These are phyloP conservation scores for Atlantisia rogersi DNA, from an alignment of 2,113 vertebrate genomes.

Conservation along the genomic window DNA sequence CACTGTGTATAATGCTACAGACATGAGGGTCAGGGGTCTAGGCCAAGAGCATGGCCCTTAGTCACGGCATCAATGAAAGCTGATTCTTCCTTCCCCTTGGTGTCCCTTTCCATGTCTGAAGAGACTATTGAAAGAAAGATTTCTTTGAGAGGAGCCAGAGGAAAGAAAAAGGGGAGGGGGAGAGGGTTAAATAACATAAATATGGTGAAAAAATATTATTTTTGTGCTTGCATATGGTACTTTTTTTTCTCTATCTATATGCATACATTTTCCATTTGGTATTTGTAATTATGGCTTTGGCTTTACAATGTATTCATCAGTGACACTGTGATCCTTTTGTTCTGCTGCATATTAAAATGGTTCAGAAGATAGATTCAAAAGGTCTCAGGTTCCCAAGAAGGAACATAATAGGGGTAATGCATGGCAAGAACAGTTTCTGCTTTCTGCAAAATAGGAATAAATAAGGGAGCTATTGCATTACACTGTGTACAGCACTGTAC, in stretches of 20 bases:
- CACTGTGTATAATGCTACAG: conserved; percentile 70
- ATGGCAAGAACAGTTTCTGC: conserved; percentile 69
- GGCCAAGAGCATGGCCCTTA: conserved; percentile 58
- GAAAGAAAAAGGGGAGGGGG: neutral
- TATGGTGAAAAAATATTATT: conserved; percentile 67
- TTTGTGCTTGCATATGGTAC: conserved; percentile 61
- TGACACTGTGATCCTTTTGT: conserved; percentile 74
- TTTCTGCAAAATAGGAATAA: conserved; percentile 71
- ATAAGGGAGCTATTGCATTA: conserved; percentile 53
- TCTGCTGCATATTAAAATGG: conserved; percentile 74
- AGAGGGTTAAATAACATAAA: conserved; percentile 59
- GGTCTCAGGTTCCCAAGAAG: conserved; percentile 71
- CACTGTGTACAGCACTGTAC: conserved; percentile 20
- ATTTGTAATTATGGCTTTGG: conserved; percentile 71
- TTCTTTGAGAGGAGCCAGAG: conserved; percentile 41
- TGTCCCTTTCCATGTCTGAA: conserved; percentile 58
- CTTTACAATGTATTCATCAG: conserved; percentile 56
- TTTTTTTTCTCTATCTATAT: conserved; percentile 48
- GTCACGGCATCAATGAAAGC: conserved; percentile 64
- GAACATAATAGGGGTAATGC: conserved; percentile 69
- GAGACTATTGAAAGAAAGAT: conserved; percentile 67
- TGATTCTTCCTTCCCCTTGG: conserved; percentile 66
- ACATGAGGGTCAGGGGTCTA: conserved; percentile 62
- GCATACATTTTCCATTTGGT: conserved; percentile 67
- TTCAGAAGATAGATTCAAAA: conserved; percentile 73